A percentile compares a stretch with the other conserved stretches of the same genome.
These are phyloP conservation scores for Graptemys geographica DNA, from an alignment of 2,797 vertebrate species.

Conservation along the genomic window DNA sequence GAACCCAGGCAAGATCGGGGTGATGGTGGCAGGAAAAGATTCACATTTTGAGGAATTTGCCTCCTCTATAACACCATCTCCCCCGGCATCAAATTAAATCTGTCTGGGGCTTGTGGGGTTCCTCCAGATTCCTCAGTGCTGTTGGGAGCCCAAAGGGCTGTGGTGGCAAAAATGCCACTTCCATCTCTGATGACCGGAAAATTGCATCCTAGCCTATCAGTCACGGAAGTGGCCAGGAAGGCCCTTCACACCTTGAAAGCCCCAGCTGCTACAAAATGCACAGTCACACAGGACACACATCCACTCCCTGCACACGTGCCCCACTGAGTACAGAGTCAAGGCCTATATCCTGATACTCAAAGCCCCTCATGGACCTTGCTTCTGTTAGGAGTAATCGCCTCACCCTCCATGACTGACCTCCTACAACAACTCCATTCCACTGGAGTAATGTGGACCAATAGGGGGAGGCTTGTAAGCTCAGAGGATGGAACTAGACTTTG, in stretches of 20 bases:
- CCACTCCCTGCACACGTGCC: not conserved
- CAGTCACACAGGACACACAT: not conserved
- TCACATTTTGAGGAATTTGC: not conserved
- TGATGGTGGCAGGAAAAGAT: not conserved
- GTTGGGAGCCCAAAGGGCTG: not conserved
- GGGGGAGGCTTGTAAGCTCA: not conserved
- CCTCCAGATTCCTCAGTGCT: not conserved
- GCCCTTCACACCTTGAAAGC: not conserved
- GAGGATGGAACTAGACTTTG: rapidly evolving
- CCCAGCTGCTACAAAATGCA: not conserved
- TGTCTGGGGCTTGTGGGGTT: not conserved
- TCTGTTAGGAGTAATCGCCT: not conserved
- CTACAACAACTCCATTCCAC: too few relatives aligned
- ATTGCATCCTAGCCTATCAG: too few relatives aligned
- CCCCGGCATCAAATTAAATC: not conserved
- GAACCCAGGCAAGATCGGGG: not conserved
- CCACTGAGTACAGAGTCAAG: not conserved
- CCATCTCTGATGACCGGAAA: not conserved
- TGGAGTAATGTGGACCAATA: not conserved
- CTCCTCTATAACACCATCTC: not conserved
- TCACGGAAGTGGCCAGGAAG: not conserved
- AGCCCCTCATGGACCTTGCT: too few relatives aligned
- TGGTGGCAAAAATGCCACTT: not conserved
- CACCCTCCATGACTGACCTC: too few relatives aligned
- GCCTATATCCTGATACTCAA: too few relatives aligned